A percentile compares a stretch with the other conserved stretches of the same genome.
These are phyloP conservation scores for Thunnus thynnus DNA, from an alignment of 2,113 vertebrate species.

Conservation along the genomic window DNA sequence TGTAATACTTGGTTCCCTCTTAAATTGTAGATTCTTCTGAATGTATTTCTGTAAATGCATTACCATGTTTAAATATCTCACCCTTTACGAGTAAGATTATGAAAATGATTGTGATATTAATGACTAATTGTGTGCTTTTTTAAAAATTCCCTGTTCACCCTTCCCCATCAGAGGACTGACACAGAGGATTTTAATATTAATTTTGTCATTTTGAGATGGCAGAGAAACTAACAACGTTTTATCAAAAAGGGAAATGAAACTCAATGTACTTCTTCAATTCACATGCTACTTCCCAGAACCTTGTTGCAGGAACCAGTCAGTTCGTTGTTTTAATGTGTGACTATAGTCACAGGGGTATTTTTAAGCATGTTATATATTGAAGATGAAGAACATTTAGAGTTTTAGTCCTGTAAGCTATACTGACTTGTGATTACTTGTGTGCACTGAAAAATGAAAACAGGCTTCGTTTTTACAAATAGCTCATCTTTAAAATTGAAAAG, in stretches of 20 bases:
- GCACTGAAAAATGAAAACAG: too few species aligned
- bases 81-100: slow-evolving; percentile 13
- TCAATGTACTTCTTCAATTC: slow-evolving; percentile 60
- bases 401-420: neutral
- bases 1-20: neutral
- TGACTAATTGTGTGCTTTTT: neutral
- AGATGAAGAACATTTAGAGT: neutral
- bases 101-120: neutral
- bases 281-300: neutral
- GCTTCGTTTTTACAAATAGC: neutral
- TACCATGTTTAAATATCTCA: neutral
- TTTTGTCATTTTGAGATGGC: neutral
- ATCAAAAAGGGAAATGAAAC: slow-evolving; percentile 68
- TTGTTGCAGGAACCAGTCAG: neutral
- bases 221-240: neutral
- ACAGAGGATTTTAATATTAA: neutral
- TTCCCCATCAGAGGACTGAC: neutral
- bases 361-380: neutral
- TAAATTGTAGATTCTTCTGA: neutral
- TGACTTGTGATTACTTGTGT: neutral
- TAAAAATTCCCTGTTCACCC: neutral
- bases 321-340: neutral
- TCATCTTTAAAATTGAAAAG: neutral
- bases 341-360: neutral
- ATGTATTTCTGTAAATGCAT: slow-evolving; percentile 21